Base-by-base conservation (phyloP, 2,113 vertebrate species). In the Nerophis lumbriciformis region DNA sequence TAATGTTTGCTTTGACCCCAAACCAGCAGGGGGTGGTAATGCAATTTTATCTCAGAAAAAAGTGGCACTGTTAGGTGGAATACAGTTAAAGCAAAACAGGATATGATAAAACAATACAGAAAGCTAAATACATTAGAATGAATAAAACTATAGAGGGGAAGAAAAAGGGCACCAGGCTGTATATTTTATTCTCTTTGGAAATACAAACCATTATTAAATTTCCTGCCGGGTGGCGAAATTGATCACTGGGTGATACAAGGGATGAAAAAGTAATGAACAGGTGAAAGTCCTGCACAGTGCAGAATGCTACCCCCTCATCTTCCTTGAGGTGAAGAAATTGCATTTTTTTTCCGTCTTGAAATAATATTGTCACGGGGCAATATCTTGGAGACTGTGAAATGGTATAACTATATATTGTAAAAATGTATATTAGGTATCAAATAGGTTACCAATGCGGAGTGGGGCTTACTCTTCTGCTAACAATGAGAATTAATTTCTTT, bases 371-470 rank as follows among this genome's bases (percentile, higher is more conserved):
- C 54, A 59, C 21, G n/a, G 19, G 28, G 49, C 6, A 69, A 66
- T 65, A 65, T 68, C 53, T 53, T 59, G n/a, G 21, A 13, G 7
- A 8, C 38, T 48, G 57, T 73, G 53, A 63, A 80, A 72, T 63
- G 8, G 39, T 36, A 52, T 28, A 28, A 52, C 50, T 52, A 21
- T 36, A 53, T 14, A 36, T 7, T 8, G 52, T 14, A 36, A 36
- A 13, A 64, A 59, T 59, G 48, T 48, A 21, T 52, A 54, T 11
- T 36, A 48, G 8, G n/a, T 8, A 49, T 49, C n/a, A 6, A 49
- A 59, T 42, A 48, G 51, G 50, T 14, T 0, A 45, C 13, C 48
- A 48, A 48, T 7, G 66, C 52, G 37, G 58, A 37, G 49, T 54
- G 48, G 0, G 6, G 37, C 58, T 50, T 50, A 50, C 56, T 45